Conservation (phyloP, 2,113 vertebrate species). For the Podarcis raffonei region DNA sequence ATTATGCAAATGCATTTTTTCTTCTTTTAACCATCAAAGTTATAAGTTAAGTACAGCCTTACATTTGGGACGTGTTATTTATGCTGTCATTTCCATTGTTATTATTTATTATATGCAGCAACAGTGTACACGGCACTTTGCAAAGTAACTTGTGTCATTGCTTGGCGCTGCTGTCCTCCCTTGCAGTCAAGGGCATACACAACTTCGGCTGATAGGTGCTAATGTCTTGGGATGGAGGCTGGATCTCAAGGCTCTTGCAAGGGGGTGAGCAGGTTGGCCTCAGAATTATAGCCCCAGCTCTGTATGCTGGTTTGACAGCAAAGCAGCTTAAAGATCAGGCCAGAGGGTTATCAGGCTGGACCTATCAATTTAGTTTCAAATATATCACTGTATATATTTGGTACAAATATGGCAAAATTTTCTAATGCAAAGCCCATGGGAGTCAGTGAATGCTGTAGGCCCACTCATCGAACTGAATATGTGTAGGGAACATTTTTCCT, state of each 20-base stretch:
- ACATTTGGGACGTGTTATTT: not conserved
- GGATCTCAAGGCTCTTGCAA: not conserved
- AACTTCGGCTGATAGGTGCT: not conserved
- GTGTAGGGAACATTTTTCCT: not conserved
- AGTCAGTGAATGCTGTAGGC: not conserved
- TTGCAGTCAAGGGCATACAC: not conserved
- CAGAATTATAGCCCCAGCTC: not conserved
- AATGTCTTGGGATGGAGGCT: not conserved
- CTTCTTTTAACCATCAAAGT: not conserved
- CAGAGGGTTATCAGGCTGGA: not conserved
- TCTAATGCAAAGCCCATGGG: not conserved
- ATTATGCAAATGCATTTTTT: not conserved
- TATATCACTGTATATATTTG: not conserved
- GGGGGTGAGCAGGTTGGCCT: too few species aligned
- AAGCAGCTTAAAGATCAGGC: not conserved
- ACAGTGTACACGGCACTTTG: not conserved
- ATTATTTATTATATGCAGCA: not conserved
- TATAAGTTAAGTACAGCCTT: not conserved
- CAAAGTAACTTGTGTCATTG: not conserved
- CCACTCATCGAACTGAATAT: not conserved
- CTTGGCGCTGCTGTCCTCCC: not conserved
- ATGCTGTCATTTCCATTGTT: not conserved
- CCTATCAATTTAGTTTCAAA: not conserved
- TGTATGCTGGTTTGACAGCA: not conserved
- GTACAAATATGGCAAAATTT: not conserved